Evolutionary conservation across 2,888 invertebrate genomes (phyloP), one percentile per base, ranked within the genome.

Genomic region (Molorchus minor): DNA sequence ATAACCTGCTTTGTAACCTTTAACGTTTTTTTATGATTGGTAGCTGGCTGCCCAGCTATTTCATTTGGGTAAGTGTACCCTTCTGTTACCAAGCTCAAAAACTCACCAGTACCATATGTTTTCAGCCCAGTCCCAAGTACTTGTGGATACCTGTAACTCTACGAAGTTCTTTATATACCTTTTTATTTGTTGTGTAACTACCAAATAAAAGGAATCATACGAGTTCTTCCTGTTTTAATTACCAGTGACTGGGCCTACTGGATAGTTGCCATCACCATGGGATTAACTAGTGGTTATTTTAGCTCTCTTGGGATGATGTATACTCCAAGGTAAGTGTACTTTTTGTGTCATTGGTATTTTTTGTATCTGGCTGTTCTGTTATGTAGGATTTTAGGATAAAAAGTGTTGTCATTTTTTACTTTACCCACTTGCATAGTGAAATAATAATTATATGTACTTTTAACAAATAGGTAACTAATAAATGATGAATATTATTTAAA

Each of bases 261-360:
- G 87, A 71, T 82, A 3, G 85, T 89, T 12, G 89, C 88, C 0
- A 82, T 89, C 0, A 73, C 92, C 1, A 85, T 98, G 84, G 95
- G 94, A 4, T 84, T 96, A 73, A 91, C 90, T 51, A 94, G 93
- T 35, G 99, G 99, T 0, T 98, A 99, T 77, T 91, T 90, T 71
- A 96, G 94, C 78, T 94, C 95, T 15, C 81, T 96, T 16, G 90
- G 88, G 45, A 95, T 96, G 95, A 96, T 96, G 93, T 96, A 94
- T 81, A 90, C 93, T 51, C 90, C 93, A 40, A 86, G 89, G 94
- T 94, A 81, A 86, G 87, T 44, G 5, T n/a, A n/a, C n/a, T n/a
- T n/a, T n/a, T n/a, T n/a, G n/a, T n/a, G n/a, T n/a, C n/a, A n/a
- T n/a, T n/a, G n/a, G n/a, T n/a, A 16, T 8, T 56, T 8, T 8